These are phyloP conservation scores for Pseudotriccus pelzelni DNA, from an alignment of 2,797 vertebrate genomes.

Conservation along the genomic window DNA sequence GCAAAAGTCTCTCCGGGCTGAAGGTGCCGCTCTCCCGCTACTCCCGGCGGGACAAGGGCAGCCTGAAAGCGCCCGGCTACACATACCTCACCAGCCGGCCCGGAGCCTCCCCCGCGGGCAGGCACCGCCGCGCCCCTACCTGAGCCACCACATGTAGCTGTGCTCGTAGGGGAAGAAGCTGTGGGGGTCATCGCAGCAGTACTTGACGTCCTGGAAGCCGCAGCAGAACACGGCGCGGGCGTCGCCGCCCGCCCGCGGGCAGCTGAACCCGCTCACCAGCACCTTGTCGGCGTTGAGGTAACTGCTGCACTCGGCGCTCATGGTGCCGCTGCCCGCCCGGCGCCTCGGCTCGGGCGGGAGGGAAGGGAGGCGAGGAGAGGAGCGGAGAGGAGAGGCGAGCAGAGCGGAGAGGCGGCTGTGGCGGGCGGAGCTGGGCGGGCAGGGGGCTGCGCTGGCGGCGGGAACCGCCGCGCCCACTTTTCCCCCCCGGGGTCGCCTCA, in stretches of 20 bases:
- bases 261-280: conserved; percentile 83
- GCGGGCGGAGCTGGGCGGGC: neutral
- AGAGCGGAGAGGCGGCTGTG: neutral
- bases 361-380: neutral
- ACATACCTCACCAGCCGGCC: neutral
- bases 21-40: neutral
- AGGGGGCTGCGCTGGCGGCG: neutral
- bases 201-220: conserved; percentile 90
- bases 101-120: neutral
- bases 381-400: neutral
- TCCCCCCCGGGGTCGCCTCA: too few species aligned
- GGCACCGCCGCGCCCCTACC: conserved; percentile 71
- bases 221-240: conserved; percentile 85
- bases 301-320: conserved; percentile 85
- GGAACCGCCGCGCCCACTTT: neutral
- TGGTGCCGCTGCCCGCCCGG: conserved; percentile 49
- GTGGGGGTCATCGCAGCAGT: conserved; percentile 91
- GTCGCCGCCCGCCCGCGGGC: conserved; percentile 82
- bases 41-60: neutral
- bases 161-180: conserved; percentile 92
- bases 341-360: neutral
- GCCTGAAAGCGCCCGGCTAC: neutral
- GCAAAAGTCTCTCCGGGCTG: neutral
- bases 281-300: conserved; percentile 83
- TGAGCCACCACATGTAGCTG: conserved; percentile 94